Percentiles rank a stretch among this genome's conserved stretches.
phyloP scores from a whole-genome alignment of 2,797 vertebrate genomes.

The Manis crassicaudata region DNA sequence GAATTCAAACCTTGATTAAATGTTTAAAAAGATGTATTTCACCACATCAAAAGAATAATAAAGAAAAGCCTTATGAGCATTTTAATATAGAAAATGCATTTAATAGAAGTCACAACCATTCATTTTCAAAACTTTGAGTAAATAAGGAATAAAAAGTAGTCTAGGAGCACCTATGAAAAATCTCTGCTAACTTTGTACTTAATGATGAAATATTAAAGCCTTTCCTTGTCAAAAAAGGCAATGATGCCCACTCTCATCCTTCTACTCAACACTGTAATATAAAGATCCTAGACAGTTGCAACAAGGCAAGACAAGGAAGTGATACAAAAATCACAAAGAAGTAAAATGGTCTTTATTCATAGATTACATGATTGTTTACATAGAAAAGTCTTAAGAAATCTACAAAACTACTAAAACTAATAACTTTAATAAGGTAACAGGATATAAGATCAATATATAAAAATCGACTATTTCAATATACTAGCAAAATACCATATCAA shows the following conservation, averaged over 20 bases:
- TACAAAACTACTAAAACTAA: neutral
- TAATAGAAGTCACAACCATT: neutral
- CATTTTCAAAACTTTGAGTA: neutral
- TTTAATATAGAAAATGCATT: neutral
- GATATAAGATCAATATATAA: neutral
- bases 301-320: neutral
- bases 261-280: neutral
- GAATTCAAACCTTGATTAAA: neutral
- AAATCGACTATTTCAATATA: neutral
- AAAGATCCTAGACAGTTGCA: neutral
- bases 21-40: neutral
- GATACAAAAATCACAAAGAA: neutral
- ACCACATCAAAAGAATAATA: neutral
- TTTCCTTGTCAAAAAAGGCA: neutral
- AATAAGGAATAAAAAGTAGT: neutral
- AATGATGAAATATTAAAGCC: neutral
- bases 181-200: neutral
- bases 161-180: neutral
- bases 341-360: neutral
- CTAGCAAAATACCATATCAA: neutral
- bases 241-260: neutral
- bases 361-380: neutral
- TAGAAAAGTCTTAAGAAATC: neutral
- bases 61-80: neutral
- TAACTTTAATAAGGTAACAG: neutral